These are phyloP conservation scores for Netelia virgata DNA, from an alignment of 2,888 invertebrate species.

Conservation along the genomic window DNA sequence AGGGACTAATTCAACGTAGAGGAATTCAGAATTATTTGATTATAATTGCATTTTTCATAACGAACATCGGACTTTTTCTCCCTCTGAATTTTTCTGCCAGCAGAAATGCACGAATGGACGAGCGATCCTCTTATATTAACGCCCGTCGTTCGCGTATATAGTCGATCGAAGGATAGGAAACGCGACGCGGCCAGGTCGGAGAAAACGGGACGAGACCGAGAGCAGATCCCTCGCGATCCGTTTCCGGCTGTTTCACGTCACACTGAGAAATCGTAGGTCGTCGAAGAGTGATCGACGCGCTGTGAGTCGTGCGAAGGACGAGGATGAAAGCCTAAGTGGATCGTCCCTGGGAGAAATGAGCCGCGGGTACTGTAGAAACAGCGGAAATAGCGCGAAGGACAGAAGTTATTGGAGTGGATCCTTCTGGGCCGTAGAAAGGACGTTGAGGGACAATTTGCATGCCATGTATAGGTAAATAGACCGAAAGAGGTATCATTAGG, in stretches of 20 bases:
- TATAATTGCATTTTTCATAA: neutral
- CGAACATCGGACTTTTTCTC: neutral
- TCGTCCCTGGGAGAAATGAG: conserved; percentile 11
- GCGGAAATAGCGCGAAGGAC: conserved; percentile 28
- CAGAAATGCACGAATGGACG: neutral
- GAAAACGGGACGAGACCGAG: neutral
- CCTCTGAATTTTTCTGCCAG: neutral
- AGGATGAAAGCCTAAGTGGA: conserved; percentile 34
- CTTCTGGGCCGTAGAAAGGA: neutral
- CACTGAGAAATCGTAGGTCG: conserved; percentile 25
- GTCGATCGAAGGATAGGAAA: too few species aligned
- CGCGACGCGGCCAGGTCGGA: neutral
- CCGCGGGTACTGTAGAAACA: conserved; percentile 18
- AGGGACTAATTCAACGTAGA: neutral
- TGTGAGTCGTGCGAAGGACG: neutral
- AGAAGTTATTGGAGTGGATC: conserved; percentile 50
- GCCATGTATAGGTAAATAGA: conserved; percentile 52
- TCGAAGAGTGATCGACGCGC: conserved; percentile 1
- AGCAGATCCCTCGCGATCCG: conserved; percentile 7
- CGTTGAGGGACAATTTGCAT: conserved; percentile 30
- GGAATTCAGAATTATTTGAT: neutral
- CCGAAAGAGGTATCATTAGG: conserved; percentile 46
- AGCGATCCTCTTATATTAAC: neutral
- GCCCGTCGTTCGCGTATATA: too few species aligned
- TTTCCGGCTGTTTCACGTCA: conserved; percentile 15